These are phyloP conservation scores for Hypomecis atomaria DNA, from an alignment of 2,888 invertebrate species.

Conservation along the genomic window DNA sequence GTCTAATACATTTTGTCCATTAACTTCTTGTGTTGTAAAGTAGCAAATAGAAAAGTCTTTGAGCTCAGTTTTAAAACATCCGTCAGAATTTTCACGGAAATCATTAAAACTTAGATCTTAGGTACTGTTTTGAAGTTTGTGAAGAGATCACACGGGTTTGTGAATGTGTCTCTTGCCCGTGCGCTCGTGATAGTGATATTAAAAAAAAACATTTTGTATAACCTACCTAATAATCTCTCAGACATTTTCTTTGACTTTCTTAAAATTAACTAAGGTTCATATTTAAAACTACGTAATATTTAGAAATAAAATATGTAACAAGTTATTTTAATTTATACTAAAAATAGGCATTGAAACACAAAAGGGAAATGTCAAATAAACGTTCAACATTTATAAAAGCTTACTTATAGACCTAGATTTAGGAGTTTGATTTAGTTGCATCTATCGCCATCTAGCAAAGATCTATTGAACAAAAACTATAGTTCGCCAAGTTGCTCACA, in stretches of 20 bases:
- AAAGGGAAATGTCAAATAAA: neutral
- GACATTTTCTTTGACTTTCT: too few species aligned
- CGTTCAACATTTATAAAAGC: neutral
- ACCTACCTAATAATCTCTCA: too few species aligned
- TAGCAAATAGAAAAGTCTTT: too few species aligned
- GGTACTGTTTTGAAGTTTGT: constrained; percentile 13
- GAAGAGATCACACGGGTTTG: neutral
- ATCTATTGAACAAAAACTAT: constrained; percentile 50
- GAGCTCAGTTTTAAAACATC: too few species aligned
- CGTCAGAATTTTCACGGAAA: neutral
- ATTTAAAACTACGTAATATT: too few species aligned
- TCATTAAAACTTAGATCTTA: neutral
- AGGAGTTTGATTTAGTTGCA: neutral
- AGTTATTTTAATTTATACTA: too few species aligned
- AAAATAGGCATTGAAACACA: too few species aligned
- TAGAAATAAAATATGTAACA: too few species aligned
- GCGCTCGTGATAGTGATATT: constrained; percentile 1
- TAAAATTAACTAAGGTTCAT: too few species aligned
- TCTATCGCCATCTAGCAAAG: constrained; percentile 59
- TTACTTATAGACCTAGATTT: neutral
- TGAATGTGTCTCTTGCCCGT: constrained; percentile 10
- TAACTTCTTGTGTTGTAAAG: too few species aligned
- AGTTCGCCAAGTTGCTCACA: constrained; percentile 50
- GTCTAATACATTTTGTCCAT: too few species aligned
- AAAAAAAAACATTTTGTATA: too few species aligned